Evolutionary conservation across 2,113 vertebrate species (phyloP), one percentile per base, ranked within the genome.

Genomic region (Phoxinus phoxinus): DNA sequence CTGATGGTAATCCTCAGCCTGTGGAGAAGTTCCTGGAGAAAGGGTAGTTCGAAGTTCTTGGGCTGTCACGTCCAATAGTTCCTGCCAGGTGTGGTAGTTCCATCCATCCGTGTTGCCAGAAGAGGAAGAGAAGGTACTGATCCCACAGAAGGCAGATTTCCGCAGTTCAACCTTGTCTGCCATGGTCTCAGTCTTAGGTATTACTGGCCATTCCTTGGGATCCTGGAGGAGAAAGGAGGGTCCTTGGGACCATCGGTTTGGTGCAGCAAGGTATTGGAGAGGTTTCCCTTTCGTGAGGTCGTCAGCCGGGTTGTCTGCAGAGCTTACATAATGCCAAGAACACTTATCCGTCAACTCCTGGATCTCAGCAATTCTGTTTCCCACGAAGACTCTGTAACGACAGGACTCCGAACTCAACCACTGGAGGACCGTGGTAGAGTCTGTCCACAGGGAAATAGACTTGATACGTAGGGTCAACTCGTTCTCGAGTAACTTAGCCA

Each of bases 351-450:
- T 17, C 51, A 53, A 4, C 12, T 53, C 51, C 51, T 53, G 51
- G 4, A 53, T 53, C 51, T 53, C 51, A 3, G 51, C 51, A 0
- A 53, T 53, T 53, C 15, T 5, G 51, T 65, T 83, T 3, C 67
- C 81, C 1, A 59, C 35, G 25, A 67, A 80, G 17, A 80, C 65
- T 56, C 59, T 1, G 1, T 19, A 53, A 0, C 51, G 35, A 2
- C 85, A 90, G 3, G 90, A 89, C 15, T 87, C 65, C 1, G 84
- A 89, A 2, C 84, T 32, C 0, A 89, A n/a, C 89, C 87, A 87
- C 7, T 82, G 77, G 0, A 90, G 59, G 1, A 85, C 83, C 0
- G 59, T 86, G 0, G 75, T 89, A 25, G 79, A 89, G 41, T 85
- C 83, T 19, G 75, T 75, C 79, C 85, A 87, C 23, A 80, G 15